Evolutionary conservation across 2,797 vertebrate species (phyloP), one percentile per base, ranked within the genome.

Genomic region (Varecia variegata): DNA sequence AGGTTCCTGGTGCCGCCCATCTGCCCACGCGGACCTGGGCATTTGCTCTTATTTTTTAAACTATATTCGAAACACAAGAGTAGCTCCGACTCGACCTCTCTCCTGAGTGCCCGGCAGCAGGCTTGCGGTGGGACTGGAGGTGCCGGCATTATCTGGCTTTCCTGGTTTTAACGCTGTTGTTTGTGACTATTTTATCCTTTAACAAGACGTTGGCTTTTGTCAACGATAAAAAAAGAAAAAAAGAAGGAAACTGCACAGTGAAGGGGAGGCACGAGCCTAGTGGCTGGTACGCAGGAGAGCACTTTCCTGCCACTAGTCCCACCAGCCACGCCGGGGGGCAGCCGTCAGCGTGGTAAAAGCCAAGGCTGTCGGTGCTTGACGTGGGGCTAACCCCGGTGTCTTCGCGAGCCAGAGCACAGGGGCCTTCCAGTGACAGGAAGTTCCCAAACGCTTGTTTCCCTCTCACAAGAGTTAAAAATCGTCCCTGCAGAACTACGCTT

Each of bases 401-500:
- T 76, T 95, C 62, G 43, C 38, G 20, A 71, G 68, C 15, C 6
- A 7, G 12, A 77, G 62, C 17, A 40, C 70, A 58, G 52, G 85
- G 50, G 18, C 54, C 71, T 86, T 56, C 60, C 80, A 88, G 70
- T 10, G 74, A 96, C 73, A 62, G 30, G 68, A 58, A 74, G 8
- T 7, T 86, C 77, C 93, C 91, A 45, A 94, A 84, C 65, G 62
- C 35, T 35, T 74, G 45, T 54, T 67, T 76, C 88, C 88, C 76
- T 32, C 67, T 86, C 93, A 77, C 35, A 84, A 65, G 32, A 70
- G 70, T 50, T 89, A 62, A 77, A 87, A 95, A 45, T n/a, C 60
- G 85, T 17, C 25, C 35, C 92, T 35, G 54, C 82, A 52, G 83
- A 60, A 58, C 97, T 10, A n/a, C 47, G 97, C 98, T 98, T 97